Base-by-base conservation (phyloP, 2,797 vertebrate genomes). In the Gastrophryne carolinensis region DNA sequence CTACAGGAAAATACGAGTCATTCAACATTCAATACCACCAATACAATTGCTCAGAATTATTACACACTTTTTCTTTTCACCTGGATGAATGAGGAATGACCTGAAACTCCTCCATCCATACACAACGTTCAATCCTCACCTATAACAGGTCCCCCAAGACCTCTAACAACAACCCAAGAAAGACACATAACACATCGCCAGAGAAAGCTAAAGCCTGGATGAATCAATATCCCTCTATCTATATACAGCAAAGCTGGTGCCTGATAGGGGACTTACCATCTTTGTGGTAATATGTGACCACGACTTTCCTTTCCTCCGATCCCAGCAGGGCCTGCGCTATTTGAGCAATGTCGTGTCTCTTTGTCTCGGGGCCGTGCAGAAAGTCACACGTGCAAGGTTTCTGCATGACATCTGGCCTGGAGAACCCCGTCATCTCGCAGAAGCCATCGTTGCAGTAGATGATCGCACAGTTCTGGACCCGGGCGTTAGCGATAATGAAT, bases 371-470 rank as follows among this genome's bases (percentile, higher is more conserved):
- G 1, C 98, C 97, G 44, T 99, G 94, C 70, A 99, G 95, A 82
- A 99, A 99, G 89, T 99, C 96, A 13, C 97, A 99, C 70, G 95
- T 97, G 83, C 97, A 98, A 0, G 98, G 96, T 84, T 93, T 97
- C 86, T 99, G 98, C 96, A 99, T 99, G 87, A 99, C 93, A 86
- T 99, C 98, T 64, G 96, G 90, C 85, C 98, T 92, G 49, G 98
- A 99, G 90, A 97, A 99, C 65, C 98, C 98, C 0, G 96, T 98
- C 97, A 99, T 97, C 91, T 99, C 97, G 73, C 97, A 99, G 90
- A 99, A 99, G 68, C 93, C 95, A 71, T 99, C 98, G 58, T 99
- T 99, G 91, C 97, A 98, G 88, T 99, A 99, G 84, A 99, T 99
- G 86, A 99, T 98, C 5, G 97, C 97, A 89, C 97, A 99, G 80